Percentiles rank a stretch among this genome's conserved stretches.
These are phyloP conservation scores for Operophtera brumata DNA, from an alignment of 2,888 invertebrate species.

Conservation along the genomic window DNA sequence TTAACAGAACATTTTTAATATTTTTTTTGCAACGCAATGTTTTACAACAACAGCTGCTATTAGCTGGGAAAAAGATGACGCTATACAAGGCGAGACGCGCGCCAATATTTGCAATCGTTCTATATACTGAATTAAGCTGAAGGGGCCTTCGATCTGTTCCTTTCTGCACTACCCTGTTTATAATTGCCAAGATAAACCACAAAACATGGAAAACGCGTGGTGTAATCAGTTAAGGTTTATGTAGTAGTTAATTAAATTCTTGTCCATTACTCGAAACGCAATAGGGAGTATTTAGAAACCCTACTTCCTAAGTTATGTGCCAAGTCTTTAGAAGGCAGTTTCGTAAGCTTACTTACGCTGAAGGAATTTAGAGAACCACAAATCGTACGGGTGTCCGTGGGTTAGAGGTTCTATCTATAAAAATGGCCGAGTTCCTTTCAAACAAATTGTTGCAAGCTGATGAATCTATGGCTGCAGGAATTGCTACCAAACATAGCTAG, in stretches of 20 bases:
- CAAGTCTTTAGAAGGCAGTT: constrained; percentile 3
- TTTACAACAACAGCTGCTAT: too few relatives aligned
- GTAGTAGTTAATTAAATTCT: constrained; percentile 12
- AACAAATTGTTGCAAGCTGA: too few relatives aligned
- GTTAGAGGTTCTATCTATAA: too few relatives aligned
- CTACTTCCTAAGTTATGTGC: constrained; percentile 9
- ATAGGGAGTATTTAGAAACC: constrained; percentile 5
- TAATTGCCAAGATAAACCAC: constrained; percentile 38
- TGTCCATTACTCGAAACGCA: constrained; percentile 4
- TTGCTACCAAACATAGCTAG: too few relatives aligned
- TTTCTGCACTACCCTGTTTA: background rate
- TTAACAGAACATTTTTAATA: background rate
- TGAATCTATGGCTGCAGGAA: too few relatives aligned
- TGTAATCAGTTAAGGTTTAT: constrained; percentile 20
- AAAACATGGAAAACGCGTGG: constrained; percentile 51
- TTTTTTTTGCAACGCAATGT: too few relatives aligned
- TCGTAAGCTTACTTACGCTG: background rate
- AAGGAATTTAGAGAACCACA: too few relatives aligned
- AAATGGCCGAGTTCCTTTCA: too few relatives aligned
- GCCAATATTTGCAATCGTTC: too few relatives aligned
- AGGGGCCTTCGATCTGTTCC: background rate
- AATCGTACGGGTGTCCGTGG: too few relatives aligned
- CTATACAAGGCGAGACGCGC: too few relatives aligned
- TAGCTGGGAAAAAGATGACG: too few relatives aligned
- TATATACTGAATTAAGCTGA: background rate